A percentile compares a stretch with the other conserved stretches of the same genome.
Conservation (phyloP, 2,113 vertebrate genomes). For the Abramis brama region DNA sequence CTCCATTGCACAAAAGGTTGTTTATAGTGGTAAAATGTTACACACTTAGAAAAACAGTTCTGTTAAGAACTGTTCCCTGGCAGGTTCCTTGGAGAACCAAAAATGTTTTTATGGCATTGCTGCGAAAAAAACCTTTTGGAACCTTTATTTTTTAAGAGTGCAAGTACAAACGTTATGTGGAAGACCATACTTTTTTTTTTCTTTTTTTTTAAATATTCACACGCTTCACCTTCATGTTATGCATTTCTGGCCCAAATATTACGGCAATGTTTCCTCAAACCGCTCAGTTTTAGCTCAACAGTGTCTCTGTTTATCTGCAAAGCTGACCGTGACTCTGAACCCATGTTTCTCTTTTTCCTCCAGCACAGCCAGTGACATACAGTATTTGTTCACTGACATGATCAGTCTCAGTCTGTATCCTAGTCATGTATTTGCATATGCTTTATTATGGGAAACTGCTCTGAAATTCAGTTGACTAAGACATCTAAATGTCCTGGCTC, state of each 20-base stretch:
- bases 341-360: not conserved
- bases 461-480: not conserved
- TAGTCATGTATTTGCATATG: constrained; percentile 11
- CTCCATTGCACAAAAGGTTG: no score
- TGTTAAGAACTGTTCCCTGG: no score
- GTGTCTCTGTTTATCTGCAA: not conserved
- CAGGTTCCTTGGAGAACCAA: no score
- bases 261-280: not conserved
- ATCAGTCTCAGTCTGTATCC: not conserved
- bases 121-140: no score
- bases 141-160: no score
- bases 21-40: no score
- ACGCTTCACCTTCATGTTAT: not conserved
- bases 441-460: not conserved
- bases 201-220: not conserved
- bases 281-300: not conserved
- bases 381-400: not conserved
- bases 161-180: not conserved
- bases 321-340: not conserved
- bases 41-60: no score
- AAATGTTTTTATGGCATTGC: no score
- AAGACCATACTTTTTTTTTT: not conserved
- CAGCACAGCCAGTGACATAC: not conserved
- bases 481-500: not conserved
- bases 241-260: not conserved